phyloP scores from a whole-genome alignment of 2,797 vertebrate genomes.

The Austrolebias charrua region DNA sequence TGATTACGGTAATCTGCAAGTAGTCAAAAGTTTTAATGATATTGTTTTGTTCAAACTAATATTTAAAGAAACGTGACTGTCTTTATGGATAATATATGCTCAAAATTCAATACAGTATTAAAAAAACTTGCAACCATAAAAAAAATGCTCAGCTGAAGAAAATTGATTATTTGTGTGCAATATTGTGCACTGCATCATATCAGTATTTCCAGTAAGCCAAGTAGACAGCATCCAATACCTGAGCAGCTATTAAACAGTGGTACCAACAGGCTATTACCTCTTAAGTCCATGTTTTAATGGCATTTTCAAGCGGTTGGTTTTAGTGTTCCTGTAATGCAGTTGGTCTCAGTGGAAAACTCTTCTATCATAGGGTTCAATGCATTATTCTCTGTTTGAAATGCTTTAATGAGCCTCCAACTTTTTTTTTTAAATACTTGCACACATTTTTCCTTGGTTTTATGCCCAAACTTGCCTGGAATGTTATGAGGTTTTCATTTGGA shows the following conservation, averaged over 20 bases:
- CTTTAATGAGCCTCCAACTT: background rate
- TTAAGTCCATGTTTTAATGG: constrained; percentile 6
- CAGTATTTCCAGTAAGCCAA: constrained; percentile 12
- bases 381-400: constrained; percentile 11
- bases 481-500: background rate
- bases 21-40: too few species aligned
- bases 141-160: background rate
- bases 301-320: background rate
- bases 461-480: background rate
- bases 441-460: background rate
- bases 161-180: background rate
- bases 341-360: constrained; percentile 13
- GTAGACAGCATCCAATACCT: background rate
- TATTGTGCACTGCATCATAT: background rate
- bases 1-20: too few species aligned
- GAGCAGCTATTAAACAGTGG: constrained; percentile 11
- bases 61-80: too few species aligned
- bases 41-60: too few species aligned
- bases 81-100: too few species aligned
- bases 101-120: background rate
- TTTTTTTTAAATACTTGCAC: background rate
- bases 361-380: constrained; percentile 11
- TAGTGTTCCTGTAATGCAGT: constrained; percentile 2
- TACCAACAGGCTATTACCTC: constrained; percentile 16
- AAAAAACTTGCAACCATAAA: background rate